Base-by-base conservation (phyloP, 2,113 vertebrate genomes). In the Pterocles orientalis region DNA sequence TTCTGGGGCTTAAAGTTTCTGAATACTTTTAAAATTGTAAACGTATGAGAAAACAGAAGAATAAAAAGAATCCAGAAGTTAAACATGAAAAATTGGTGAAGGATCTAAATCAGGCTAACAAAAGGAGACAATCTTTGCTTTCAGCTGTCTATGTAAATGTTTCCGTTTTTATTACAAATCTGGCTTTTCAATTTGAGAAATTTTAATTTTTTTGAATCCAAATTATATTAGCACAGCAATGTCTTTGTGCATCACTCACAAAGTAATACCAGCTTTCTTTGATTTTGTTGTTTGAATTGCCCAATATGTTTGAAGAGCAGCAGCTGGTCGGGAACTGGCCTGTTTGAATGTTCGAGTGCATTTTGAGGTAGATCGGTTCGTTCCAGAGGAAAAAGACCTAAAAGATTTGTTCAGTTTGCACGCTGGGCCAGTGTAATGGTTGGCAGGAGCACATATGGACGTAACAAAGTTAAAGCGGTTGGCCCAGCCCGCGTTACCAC, bases 151-250 rank as follows among this genome's bases (percentile, higher is more conserved):
- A 3, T 91, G 75, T 88, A 93, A 93, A 87, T 11, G 23, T 47
- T 82, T 80, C 77, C 14, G 23, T 86, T 96, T 92, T 87, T 69
- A 45, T 79, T 68, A 56, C 65, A 81, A 78, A 58, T 73, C 23
- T 56, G 79, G 34, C 56, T 90, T 96, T 97, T 86, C 76, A 41
- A 47, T 56, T 33, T 54, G 70, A 94, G 70, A 94, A 83, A 76
- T 68, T 66, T 65, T 82, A 68, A 34, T 29, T 88, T 89, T 80
- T 91, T 60, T 53, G 1, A 83, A 64, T 94, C 57, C 70, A 43
- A 53, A 72, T 61, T 56, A 26, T 90, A 66, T 82, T 62, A 80
- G 90, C 88, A 72, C 88, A 94, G 85, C 80, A 56, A 73, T 10
- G 23, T 51, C 75, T 95, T 82, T 66, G 82, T 93, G 77, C 86